Evolutionary conservation across 2,888 invertebrate genomes (phyloP).

Genomic region (Drosophila austrosaltans): DNA sequence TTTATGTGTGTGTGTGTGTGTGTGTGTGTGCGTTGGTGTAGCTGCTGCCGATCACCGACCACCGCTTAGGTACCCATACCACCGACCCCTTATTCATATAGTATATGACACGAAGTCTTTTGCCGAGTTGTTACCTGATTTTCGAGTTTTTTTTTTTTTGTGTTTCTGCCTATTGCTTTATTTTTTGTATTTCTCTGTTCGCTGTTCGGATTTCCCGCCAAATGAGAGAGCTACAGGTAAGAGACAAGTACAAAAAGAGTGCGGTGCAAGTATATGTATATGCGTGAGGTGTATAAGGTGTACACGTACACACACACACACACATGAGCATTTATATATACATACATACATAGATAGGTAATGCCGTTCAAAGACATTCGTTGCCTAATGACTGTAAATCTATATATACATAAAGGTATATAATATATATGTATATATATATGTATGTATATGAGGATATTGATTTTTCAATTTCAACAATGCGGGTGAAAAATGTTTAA

Average conservation of each 20-base stretch:
- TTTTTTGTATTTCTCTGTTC: slow-evolving; percentile 48
- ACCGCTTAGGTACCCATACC: slow-evolving; percentile 19
- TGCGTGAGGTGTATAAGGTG: slow-evolving; percentile 60
- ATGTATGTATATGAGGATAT: slow-evolving; percentile 34
- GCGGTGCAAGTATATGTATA: slow-evolving; percentile 31
- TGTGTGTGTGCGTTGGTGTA: slow-evolving; percentile 66
- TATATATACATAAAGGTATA: slow-evolving; percentile 28
- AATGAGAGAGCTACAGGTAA: slow-evolving; percentile 74
- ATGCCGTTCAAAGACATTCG: slow-evolving; percentile 45
- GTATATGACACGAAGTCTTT: slow-evolving; percentile 8
- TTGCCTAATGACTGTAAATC: slow-evolving; percentile 63
- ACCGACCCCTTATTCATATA: neutral
- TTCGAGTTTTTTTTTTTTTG: slow-evolving; percentile 71
- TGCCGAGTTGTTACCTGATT: slow-evolving; percentile 74
- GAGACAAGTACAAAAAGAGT: slow-evolving; percentile 60
- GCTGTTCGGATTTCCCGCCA: slow-evolving; percentile 73
- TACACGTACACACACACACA: slow-evolving; percentile 31
- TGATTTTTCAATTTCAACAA: slow-evolving; percentile 74
- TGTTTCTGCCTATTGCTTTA: slow-evolving; percentile 32
- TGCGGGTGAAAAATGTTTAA: slow-evolving; percentile 77
- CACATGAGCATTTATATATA: slow-evolving; percentile 16
- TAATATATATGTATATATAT: neutral
- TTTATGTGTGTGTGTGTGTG: slow-evolving; percentile 10
- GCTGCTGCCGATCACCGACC: slow-evolving; percentile 24
- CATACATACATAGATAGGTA: slow-evolving; percentile 23